Conservation (phyloP, 2,113 vertebrate genomes). For the Petroica traversi region DNA sequence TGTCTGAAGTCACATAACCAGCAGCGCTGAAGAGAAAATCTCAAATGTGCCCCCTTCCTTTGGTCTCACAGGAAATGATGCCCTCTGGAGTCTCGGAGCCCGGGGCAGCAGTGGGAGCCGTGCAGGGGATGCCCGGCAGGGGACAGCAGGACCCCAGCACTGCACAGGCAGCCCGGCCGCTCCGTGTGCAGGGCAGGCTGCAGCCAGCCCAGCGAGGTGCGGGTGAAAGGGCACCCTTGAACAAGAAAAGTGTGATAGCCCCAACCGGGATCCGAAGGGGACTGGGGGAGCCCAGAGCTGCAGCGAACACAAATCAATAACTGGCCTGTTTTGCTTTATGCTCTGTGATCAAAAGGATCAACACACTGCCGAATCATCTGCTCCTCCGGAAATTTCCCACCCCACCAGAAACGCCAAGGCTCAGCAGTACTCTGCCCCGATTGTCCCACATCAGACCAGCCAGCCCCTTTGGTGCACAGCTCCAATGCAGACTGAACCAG, state of each 20-base stretch:
- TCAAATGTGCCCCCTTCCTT: background rate
- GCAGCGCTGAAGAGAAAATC: background rate
- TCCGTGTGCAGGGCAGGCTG: background rate
- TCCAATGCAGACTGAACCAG: background rate
- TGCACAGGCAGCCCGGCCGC: background rate
- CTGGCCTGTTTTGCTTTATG: background rate
- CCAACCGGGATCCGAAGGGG: background rate
- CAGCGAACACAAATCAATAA: background rate
- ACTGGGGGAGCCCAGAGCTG: background rate
- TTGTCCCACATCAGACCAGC: too few relatives aligned
- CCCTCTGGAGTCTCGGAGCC: background rate
- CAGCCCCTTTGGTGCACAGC: background rate
- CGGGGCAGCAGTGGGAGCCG: background rate
- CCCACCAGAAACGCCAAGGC: background rate
- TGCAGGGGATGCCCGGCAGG: slow-evolving; percentile 15
- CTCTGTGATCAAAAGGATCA: background rate
- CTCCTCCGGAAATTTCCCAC: background rate
- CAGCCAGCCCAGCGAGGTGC: background rate
- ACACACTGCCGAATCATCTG: accelerated
- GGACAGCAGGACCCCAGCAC: background rate
- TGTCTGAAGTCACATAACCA: background rate
- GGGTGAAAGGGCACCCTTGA: background rate
- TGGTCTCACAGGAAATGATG: background rate
- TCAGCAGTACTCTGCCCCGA: accelerated
- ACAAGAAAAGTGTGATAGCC: background rate